Conservation (phyloP, 92 coral and sea anemone species). For the Parazoanthus swiftii region DNA sequence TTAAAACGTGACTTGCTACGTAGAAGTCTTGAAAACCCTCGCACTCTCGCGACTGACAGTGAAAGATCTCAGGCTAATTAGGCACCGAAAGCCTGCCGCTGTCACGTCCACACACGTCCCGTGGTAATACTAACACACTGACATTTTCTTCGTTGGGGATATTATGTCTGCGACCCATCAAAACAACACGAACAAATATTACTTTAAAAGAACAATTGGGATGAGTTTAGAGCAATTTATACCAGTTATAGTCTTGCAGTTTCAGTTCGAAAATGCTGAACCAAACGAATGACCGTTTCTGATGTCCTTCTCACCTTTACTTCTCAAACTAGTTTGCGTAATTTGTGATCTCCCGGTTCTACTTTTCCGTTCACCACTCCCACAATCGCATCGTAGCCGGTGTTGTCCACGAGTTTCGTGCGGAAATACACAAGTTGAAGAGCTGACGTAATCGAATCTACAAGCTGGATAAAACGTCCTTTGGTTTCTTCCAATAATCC, state of each 20-base stretch:
- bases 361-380: constrained; percentile 37
- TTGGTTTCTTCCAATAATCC: neutral
- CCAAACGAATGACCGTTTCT: neutral
- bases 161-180: constrained; percentile 22
- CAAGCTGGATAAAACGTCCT: neutral
- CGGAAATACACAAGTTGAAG: neutral
- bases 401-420: neutral
- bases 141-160: neutral
- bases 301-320: constrained; percentile 25
- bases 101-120: constrained; percentile 17
- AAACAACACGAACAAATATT: neutral
- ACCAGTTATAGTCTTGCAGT: neutral
- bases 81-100: neutral
- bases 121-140: neutral
- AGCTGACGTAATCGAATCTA: neutral
- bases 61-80: constrained; percentile 8
- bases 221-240: neutral
- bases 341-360: neutral
- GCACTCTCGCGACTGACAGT: neutral
- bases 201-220: neutral
- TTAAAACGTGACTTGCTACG: constrained; percentile 9
- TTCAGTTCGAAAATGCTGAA: constrained; percentile 23
- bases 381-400: constrained; percentile 8
- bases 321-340: constrained; percentile 30
- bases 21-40: neutral